Evolutionary conservation across 2,797 vertebrate genomes (phyloP).

Genomic region (Rhynchotus rufescens): DNA sequence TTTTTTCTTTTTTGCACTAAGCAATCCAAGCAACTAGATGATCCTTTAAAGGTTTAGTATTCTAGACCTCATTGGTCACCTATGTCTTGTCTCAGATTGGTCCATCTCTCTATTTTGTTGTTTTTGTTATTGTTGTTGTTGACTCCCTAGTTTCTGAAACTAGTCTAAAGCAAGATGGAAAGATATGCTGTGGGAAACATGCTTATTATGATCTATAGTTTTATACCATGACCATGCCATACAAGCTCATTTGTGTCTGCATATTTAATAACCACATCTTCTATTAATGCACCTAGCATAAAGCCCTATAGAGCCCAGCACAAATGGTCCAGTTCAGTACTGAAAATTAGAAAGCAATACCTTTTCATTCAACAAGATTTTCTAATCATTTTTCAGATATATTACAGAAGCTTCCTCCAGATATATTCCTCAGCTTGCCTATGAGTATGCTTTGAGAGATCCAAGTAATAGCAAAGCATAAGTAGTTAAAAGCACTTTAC

Average conservation of each 20-base stretch:
- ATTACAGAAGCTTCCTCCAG: neutral
- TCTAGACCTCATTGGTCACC: neutral
- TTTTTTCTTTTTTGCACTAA: neutral
- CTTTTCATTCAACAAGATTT: neutral
- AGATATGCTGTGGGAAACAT: neutral
- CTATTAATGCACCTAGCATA: neutral
- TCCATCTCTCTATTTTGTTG: neutral
- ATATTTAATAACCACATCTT: neutral
- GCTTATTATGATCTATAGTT: neutral
- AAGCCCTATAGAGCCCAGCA: neutral
- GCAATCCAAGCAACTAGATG: neutral
- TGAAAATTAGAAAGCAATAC: neutral
- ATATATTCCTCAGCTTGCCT: neutral
- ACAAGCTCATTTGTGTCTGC: neutral
- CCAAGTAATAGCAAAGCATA: neutral
- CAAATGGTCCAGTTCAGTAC: neutral
- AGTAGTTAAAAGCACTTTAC: neutral
- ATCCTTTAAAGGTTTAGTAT: neutral
- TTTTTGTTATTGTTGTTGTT: neutral
- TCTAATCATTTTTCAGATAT: neutral
- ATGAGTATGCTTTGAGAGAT: neutral
- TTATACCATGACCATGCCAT: neutral
- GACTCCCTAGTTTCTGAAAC: neutral
- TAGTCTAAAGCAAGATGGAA: neutral
- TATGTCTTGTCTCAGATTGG: neutral